Percentiles rank a stretch among this genome's conserved stretches.
phyloP scores from a whole-genome alignment of 2,888 invertebrate species.

The Dasypolia templi region DNA sequence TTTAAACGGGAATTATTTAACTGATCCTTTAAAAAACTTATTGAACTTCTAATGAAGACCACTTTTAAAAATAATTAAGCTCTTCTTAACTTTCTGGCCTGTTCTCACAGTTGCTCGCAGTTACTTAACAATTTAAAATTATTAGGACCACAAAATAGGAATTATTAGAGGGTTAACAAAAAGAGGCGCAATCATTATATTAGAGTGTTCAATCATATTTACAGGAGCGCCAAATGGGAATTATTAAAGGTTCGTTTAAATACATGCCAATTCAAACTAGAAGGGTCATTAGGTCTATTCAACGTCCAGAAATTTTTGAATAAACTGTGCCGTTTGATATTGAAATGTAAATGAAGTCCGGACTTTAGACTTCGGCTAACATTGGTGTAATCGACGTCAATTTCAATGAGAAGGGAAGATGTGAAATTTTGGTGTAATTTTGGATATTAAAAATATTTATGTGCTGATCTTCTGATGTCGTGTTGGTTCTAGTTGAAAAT shows the following conservation, averaged over 20 bases:
- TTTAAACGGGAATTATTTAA: background rate
- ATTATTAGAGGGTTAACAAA: background rate
- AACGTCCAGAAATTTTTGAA: slow-evolving; percentile 63
- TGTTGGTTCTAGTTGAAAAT: background rate
- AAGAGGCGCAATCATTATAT: background rate
- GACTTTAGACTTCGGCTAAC: slow-evolving; percentile 23
- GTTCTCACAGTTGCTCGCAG: background rate
- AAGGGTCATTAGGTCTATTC: slow-evolving; percentile 47
- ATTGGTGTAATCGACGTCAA: slow-evolving; percentile 49
- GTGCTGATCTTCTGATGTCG: fast-evolving
- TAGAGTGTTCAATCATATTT: background rate
- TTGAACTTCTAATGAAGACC: background rate
- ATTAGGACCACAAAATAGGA: background rate
- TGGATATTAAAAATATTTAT: background rate
- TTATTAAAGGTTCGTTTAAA: background rate
- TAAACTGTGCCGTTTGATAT: slow-evolving; percentile 69
- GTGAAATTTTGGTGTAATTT: background rate
- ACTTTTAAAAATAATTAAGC: background rate
- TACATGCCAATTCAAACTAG: slow-evolving; percentile 17
- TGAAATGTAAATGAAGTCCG: slow-evolving; percentile 70
- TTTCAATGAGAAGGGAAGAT: slow-evolving; percentile 10
- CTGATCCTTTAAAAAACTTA: background rate
- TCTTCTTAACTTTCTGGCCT: background rate
- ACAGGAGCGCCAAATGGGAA: background rate
- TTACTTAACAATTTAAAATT: background rate